Base-by-base conservation (phyloP, 2,113 vertebrate genomes). In the Lasiurus cinereus region DNA sequence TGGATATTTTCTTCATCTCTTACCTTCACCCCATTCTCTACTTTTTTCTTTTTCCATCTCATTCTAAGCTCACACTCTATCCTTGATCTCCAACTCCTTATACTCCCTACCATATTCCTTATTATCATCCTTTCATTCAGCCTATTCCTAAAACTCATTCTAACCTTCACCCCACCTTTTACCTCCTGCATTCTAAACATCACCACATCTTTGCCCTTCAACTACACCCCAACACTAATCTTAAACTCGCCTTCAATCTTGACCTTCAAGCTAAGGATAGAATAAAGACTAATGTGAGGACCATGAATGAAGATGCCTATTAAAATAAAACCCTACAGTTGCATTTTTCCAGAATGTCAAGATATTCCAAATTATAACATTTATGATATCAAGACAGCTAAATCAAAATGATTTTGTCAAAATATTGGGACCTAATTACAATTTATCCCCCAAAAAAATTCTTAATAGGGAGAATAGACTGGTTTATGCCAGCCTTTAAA, bases 351-450 rank as follows among this genome's bases (percentile, higher is more conserved):
- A 78, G 46, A 77, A 31, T 48, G 8, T 29, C 31, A 83, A 86
- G 5, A 18, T 87, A 76, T 83, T 39, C 50, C 27, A 83, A 88
- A 78, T 78, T 83, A 48, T 54, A 83, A 52, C 52, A 95, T 78
- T 39, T 36, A 82, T 59, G 69, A 36, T 76, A 86, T 90, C 64
- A 73, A 78, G 52, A 46, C 6, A 70, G 21, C n/a, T 39, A 21
- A 36, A 11, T 85, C 13, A 83, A 78, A 79, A 56, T 79, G 9
- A 93, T 93, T 70, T 21, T 77, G n/a, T 56, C 22, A 82, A 93
- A 90, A 80, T 86, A 12, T 56, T 66, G 48, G 36, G 12, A 1
- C 21, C 12, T 67, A 15, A 90, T 86, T 67, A 80, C 66, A 36
- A 80, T 66, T n/a, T 52, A 52, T 3, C 50, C 54, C 31, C 64